Evolutionary conservation across 2,888 invertebrate species (phyloP).

Genomic region (Diaperis boleti): DNA sequence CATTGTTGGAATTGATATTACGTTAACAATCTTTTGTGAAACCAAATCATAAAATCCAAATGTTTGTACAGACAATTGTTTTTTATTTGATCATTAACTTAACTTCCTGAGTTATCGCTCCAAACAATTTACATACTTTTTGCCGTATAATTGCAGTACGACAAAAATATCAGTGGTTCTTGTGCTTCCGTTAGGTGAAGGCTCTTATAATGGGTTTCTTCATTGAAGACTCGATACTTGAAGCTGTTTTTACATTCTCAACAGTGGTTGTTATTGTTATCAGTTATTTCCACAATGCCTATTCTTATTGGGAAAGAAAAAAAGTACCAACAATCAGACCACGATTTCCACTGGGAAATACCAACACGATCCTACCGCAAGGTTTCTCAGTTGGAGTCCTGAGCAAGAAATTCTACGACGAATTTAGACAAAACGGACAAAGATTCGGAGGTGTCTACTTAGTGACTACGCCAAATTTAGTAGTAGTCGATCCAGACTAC

Average conservation of each 20-base stretch:
- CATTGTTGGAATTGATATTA: no score
- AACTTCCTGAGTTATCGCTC: no score
- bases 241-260: no score
- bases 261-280: no score
- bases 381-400: slow-evolving; percentile 40
- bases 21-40: no score
- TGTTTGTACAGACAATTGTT: no score
- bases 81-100: no score
- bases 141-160: no score
- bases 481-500: slow-evolving; percentile 54
- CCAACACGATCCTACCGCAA: slow-evolving; percentile 32
- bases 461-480: slow-evolving; percentile 47
- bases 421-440: slow-evolving; percentile 33
- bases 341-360: slow-evolving; percentile 54
- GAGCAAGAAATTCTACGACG: slow-evolving; percentile 46
- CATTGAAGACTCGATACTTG: background rate
- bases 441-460: slow-evolving; percentile 42
- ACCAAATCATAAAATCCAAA: no score
- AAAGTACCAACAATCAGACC: slow-evolving; percentile 50
- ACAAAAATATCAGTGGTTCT: no score
- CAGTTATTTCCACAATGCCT: slow-evolving; percentile 38
- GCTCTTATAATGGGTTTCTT: slow-evolving; percentile 1
- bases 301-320: slow-evolving; percentile 51
- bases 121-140: no score
- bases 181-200: no score